Percentiles rank a stretch among this genome's conserved stretches.
Conservation (phyloP, 2,113 vertebrate genomes). For the Bos taurus region DNA sequence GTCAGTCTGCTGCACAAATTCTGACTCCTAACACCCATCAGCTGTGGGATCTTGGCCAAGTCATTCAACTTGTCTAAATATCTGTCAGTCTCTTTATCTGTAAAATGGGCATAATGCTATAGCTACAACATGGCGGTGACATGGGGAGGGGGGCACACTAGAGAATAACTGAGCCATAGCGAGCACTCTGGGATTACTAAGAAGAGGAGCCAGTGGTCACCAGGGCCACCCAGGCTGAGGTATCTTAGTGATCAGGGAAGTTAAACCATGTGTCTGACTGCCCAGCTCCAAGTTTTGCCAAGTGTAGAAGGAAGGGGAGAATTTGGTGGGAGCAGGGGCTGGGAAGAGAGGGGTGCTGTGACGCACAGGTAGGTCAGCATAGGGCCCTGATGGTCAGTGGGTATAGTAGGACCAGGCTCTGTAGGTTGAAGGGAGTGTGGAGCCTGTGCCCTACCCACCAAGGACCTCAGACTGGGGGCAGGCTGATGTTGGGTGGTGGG, state of each 20-base stretch:
- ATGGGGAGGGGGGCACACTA: accelerated
- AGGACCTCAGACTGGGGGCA: neutral
- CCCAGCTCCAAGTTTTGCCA: neutral
- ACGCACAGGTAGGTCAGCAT: neutral
- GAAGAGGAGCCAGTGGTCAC: neutral
- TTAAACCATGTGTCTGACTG: neutral
- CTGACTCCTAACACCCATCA: neutral
- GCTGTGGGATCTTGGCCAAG: neutral
- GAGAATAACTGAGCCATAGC: accelerated
- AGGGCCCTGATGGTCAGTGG: neutral
- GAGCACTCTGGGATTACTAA: neutral
- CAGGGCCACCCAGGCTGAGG: neutral
- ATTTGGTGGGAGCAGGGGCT: neutral
- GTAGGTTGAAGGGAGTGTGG: neutral
- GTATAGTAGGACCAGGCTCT: neutral
- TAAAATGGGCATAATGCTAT: neutral
- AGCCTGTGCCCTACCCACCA: neutral
- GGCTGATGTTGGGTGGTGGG: too few relatives aligned
- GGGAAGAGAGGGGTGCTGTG: neutral
- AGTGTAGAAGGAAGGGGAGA: neutral
- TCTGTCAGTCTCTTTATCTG: neutral
- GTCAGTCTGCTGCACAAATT: too few relatives aligned
- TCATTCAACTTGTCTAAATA: neutral
- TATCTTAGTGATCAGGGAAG: neutral
- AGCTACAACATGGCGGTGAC: neutral